These are phyloP conservation scores for Batillaria attramentaria DNA, from an alignment of 1,140 invertebrate genomes.

Conservation along the genomic window DNA sequence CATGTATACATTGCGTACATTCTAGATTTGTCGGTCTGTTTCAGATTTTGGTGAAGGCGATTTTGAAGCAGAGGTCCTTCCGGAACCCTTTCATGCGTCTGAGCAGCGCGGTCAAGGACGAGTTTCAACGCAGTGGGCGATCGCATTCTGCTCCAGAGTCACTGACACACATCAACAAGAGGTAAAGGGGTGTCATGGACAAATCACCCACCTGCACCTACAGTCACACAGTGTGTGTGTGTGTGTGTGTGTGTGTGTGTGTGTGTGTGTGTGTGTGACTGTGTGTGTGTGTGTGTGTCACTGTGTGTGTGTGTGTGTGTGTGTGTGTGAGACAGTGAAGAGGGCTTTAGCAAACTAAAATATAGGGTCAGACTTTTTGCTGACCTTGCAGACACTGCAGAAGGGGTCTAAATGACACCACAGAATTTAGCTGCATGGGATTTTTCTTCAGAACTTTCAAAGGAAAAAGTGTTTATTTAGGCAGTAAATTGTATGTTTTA, in stretches of 20 bases:
- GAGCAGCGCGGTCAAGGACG: conserved; percentile 51
- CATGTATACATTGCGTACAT: too few relatives aligned
- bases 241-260: conserved; percentile 5
- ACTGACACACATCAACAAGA: conserved; percentile 57
- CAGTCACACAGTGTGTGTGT: conserved; percentile 18
- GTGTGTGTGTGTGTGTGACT: neutral
- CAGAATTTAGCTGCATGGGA: neutral
- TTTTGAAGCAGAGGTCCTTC: conserved; percentile 95
- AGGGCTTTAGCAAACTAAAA: neutral
- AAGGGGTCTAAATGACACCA: neutral
- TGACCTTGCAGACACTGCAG: too few relatives aligned
- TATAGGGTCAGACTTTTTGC: neutral
- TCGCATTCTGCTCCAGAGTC: conserved; percentile 67
- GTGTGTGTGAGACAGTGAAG: neutral
- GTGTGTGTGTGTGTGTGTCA: neutral
- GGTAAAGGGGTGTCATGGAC: conserved; percentile 9
- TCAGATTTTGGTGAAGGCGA: conserved; percentile 91
- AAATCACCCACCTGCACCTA: neutral
- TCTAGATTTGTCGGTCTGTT: too few relatives aligned
- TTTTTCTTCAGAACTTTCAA: neutral
- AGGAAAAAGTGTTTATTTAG: neutral
- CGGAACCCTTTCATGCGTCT: conserved; percentile 76
- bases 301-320: neutral
- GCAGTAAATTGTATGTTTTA: neutral
- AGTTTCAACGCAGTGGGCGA: conserved; percentile 58